Base-by-base conservation (phyloP, 1,140 invertebrate species). In the Prorops nasuta region DNA sequence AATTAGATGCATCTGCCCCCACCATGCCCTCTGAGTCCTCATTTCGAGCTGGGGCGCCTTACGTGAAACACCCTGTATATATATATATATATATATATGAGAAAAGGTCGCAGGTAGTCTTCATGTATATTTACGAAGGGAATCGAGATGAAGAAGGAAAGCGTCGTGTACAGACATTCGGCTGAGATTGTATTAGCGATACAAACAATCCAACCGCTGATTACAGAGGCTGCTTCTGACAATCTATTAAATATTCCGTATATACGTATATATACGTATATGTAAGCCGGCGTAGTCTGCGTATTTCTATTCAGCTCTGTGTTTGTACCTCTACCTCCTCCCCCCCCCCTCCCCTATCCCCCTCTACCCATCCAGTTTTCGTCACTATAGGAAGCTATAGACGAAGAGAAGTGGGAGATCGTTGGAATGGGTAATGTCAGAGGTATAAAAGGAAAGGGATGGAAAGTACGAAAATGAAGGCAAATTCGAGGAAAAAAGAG, bases 171-270 rank as follows among this genome's bases (percentile, higher is more conserved):
- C 24, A 10, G 24, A 49, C 52, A 39, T 45, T 47, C 38, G 44
- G 41, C 54, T 46, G 50, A 58, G 50, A 55, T 52, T 67, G 69
- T 69, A 63, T 69, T 59, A 61, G 66, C 64, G 71, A 60, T 58
- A 70, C 70, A 73, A 74, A 75, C 71, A 75, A 74, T 74, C 70
- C 70, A 60, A 71, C 71, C 71, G 68, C 72, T 75, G 72, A 75
- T 74, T 75, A 75, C 72, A 71, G 70, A 75, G 71, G 71, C 72
- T 75, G 72, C 72, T 72, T 72, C 71, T 75, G 72, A 75, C 72
- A 75, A 70, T 63, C 70, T 70, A 74, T 75, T 71, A 75, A 72
- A 75, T 75, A 75, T 75, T 73, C 71, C 64, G 67, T 71, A 67
- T 75, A 71, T 75, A 74, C 71, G 71, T 72, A 64, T 66, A 71